Evolutionary conservation across 2,113 vertebrate species (phyloP).

Genomic region (Oryctolagus cuniculus): DNA sequence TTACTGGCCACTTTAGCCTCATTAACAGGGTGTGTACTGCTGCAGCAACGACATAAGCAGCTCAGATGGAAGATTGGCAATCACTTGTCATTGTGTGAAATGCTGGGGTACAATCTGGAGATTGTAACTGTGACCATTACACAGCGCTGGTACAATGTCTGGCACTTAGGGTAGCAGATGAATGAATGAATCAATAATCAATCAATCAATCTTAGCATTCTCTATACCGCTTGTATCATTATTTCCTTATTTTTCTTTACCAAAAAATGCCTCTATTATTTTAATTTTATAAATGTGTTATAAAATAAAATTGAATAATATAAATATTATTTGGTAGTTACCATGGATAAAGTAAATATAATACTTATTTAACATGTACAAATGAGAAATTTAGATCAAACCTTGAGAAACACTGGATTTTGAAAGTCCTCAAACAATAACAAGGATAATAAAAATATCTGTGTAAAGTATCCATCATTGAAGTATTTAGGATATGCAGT

Average conservation of each 20-base stretch:
- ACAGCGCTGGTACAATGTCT: not conserved
- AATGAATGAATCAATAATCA: not conserved
- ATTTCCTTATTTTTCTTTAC: not conserved
- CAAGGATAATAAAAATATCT: not conserved
- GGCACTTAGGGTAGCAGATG: not conserved
- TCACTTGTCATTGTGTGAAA: not conserved
- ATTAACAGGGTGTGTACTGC: slow-evolving; percentile 41
- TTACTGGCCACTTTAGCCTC: slow-evolving; percentile 35
- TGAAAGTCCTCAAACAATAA: not conserved
- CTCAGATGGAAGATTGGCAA: not conserved
- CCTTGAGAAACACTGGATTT: not conserved
- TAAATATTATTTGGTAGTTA: not conserved
- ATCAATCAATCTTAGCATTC: not conserved
- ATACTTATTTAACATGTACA: not conserved
- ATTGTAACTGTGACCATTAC: not conserved
- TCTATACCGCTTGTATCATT: not conserved
- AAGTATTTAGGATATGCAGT: not conserved
- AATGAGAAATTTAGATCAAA: not conserved
- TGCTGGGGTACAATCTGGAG: not conserved
- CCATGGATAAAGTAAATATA: not conserved
- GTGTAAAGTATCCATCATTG: not conserved
- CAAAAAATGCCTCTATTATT: not conserved
- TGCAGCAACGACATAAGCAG: slow-evolving; percentile 38
- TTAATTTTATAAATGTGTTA: not conserved
- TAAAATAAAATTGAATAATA: not conserved